Conservation (phyloP, 1,140 invertebrate species). For the Drosophila melanogaster region DNA sequence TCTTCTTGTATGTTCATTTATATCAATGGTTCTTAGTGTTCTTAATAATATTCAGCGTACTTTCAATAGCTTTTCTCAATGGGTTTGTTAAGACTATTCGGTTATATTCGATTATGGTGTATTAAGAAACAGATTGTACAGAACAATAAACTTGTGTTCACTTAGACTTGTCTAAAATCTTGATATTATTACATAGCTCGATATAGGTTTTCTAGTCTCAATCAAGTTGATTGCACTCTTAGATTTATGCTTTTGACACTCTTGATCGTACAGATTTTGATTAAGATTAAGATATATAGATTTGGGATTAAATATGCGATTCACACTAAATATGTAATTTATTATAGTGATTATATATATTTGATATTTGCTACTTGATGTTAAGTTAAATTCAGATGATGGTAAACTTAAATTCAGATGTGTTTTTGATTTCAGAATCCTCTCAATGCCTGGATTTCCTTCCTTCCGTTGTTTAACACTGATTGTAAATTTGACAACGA, state of each 20-base stretch:
- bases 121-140: neutral
- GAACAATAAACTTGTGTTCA: neutral
- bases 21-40: neutral
- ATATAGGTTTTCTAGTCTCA: neutral
- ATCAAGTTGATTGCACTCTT: neutral
- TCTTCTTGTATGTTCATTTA: neutral
- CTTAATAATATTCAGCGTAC: neutral
- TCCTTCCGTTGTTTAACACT: neutral
- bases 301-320: constrained; percentile 21
- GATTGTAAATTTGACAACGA: neutral
- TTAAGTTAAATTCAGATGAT: neutral
- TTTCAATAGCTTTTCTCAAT: constrained; percentile 8
- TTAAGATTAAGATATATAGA: neutral
- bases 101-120: neutral
- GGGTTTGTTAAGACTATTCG: neutral
- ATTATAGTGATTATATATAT: constrained; percentile 2
- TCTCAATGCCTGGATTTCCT: neutral
- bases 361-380: constrained; percentile 10
- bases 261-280: neutral
- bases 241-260: neutral
- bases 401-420: neutral
- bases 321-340: constrained; percentile 8
- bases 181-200: neutral
- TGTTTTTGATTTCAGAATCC: neutral
- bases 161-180: neutral